Evolutionary conservation across 2,797 vertebrate genomes (phyloP), one percentile per base, ranked within the genome.

Genomic region (Acanthurus lineatus): DNA sequence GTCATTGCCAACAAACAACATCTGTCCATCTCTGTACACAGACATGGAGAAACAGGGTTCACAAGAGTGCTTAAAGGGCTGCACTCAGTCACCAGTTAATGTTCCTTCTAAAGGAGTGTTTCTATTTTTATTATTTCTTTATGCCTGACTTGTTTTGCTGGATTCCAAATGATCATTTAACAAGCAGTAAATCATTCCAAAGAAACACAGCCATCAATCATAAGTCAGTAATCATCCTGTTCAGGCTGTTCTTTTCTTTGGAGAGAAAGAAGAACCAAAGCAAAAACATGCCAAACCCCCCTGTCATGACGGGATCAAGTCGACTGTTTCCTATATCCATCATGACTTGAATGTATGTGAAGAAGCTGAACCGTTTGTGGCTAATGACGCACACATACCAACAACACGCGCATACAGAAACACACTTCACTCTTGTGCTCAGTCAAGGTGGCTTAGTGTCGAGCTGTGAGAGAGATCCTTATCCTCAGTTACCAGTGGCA

Each of bases 401-500:
- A 9, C 22, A 9, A 11, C 52, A 44, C 44, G 40, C 69, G 10
- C 53, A 68, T 60, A 40, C 40, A 49, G 75, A 42, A 10, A 20
- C 78, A 70, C 79, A 40, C 62, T 16, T 32, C 38, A 19, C 63
- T 69, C 73, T 32, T 83, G 69, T 67, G 67, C 64, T 82, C 68
- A 38, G 62, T 74, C 52, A 66, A 71, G 63, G 61, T 57, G 69
- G 64, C 74, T 72, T 12, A 25, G 38, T 63, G 76, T 76, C 10
- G 17, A 69, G 66, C 72, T 49, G 49, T 2, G 45, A 62, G 68
- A 73, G 76, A 78, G 69, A 75, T 75, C 25, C 2, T 70, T 81
- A 66, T 88, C 71, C 73, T 66, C 45, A 0, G 89, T 90, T 77
- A 72, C 89, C 67, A 65, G 2, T 48, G 63, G 90, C 85, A 86